Percentiles rank a stretch among this genome's conserved stretches.
Evolutionary conservation across 2,888 invertebrate species (phyloP).

Genomic region (Amphipoea lucens): DNA sequence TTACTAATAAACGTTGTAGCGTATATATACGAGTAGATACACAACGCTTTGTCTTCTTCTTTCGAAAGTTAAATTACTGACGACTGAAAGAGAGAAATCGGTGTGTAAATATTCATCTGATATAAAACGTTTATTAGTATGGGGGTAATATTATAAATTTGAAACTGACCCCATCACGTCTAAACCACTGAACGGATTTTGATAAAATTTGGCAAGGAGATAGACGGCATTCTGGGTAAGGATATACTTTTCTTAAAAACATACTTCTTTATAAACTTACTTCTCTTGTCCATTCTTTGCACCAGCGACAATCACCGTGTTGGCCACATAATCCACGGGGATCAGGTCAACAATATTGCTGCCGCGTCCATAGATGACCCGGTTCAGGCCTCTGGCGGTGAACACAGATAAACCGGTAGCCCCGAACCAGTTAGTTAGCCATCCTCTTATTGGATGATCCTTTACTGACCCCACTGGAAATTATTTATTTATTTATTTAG

Average conservation of each 20-base stretch:
- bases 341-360: slow-evolving; percentile 64
- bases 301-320: slow-evolving; percentile 67
- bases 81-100: no score
- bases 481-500: no score
- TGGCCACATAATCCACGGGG: slow-evolving; percentile 71
- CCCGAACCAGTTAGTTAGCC: slow-evolving; percentile 71
- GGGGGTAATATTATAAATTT: no score
- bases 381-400: slow-evolving; percentile 59
- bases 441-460: slow-evolving; percentile 67
- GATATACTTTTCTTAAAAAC: not conserved
- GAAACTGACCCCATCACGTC: no score
- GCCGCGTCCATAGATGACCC: slow-evolving; percentile 48
- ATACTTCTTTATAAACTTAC: slow-evolving; percentile 17
- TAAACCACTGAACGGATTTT: no score
- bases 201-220: no score
- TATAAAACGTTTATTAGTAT: no score
- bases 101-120: no score
- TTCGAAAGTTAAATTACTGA: no score
- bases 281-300: slow-evolving; percentile 54
- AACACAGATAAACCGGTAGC: slow-evolving; percentile 49
- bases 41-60: no score
- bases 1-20: no score
- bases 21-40: no score
- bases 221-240: not conserved
- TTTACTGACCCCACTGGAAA: slow-evolving; percentile 65